Percentiles rank a stretch among this genome's conserved stretches.
Conservation (phyloP, 2,797 vertebrate genomes). For the Acestrorhynchus altus region DNA sequence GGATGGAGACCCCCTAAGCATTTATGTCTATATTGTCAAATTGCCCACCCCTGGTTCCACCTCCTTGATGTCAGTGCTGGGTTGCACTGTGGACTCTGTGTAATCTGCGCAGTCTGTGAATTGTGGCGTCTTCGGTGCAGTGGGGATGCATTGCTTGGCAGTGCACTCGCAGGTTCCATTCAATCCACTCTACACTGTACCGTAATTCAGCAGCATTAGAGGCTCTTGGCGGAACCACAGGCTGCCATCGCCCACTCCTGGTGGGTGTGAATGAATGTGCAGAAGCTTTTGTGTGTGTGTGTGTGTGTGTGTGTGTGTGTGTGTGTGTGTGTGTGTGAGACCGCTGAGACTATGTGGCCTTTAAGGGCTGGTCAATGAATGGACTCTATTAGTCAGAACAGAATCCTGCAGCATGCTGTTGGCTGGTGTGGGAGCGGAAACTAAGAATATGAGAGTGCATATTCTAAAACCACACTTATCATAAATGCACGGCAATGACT, state of each 20-base stretch:
- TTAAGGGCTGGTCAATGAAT: slow-evolving; percentile 35
- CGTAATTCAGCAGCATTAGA: slow-evolving; percentile 8
- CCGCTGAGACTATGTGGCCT: slow-evolving; percentile 3
- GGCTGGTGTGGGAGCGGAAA: slow-evolving; percentile 4
- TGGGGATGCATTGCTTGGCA: slow-evolving; percentile 8
- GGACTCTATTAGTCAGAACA: slow-evolving; percentile 39
- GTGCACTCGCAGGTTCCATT: not conserved
- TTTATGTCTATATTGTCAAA: not conserved
- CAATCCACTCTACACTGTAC: not conserved
- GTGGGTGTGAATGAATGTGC: slow-evolving; percentile 53
- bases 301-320: slow-evolving; percentile 19
- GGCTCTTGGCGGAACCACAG: slow-evolving; percentile 32
- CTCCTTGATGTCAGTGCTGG: not conserved
- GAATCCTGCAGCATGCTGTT: slow-evolving; percentile 11
- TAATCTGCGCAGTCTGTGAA: not conserved
- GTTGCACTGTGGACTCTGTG: not conserved
- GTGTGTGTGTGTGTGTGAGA: slow-evolving; percentile 5
- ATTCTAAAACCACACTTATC: not conserved
- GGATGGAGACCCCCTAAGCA: too few species aligned
- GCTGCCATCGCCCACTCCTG: slow-evolving; percentile 46
- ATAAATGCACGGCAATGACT: not conserved
- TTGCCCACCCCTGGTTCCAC: not conserved
- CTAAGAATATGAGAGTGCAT: not conserved
- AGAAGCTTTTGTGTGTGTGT: slow-evolving; percentile 33
- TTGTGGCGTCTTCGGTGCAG: not conserved